Evolutionary conservation across 2,888 invertebrate genomes (phyloP).

Genomic region (Nephrotoma flavescens): DNA sequence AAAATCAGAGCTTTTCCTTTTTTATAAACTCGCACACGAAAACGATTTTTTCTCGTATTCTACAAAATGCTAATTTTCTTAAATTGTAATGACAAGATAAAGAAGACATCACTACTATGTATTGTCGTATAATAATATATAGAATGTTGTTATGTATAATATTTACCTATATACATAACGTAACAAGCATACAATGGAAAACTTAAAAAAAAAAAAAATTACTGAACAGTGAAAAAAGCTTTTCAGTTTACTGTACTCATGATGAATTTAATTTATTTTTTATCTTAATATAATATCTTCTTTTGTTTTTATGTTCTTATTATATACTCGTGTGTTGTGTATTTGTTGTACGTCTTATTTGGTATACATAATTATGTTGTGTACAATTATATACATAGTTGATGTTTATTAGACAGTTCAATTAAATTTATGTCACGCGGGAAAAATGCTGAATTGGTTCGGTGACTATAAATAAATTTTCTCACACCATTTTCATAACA

Average conservation of each 20-base stretch:
- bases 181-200: neutral
- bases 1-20: neutral
- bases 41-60: neutral
- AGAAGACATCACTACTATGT: neutral
- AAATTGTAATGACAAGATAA: neutral
- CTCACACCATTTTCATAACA: neutral
- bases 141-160: neutral
- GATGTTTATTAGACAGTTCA: neutral
- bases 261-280: neutral
- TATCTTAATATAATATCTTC: neutral
- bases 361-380: neutral
- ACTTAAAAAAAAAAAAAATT: neutral
- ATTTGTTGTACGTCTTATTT: no score
- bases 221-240: neutral
- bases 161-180: neutral
- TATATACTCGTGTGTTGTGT: neutral
- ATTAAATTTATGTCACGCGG: neutral
- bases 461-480: neutral
- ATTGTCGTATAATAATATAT: neutral
- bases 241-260: neutral
- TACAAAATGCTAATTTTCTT: neutral
- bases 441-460: neutral
- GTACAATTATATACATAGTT: neutral
- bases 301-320: neutral
- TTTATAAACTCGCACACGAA: no score